Conservation (phyloP, 2,113 vertebrate species). For the Stegostoma tigrinum region DNA sequence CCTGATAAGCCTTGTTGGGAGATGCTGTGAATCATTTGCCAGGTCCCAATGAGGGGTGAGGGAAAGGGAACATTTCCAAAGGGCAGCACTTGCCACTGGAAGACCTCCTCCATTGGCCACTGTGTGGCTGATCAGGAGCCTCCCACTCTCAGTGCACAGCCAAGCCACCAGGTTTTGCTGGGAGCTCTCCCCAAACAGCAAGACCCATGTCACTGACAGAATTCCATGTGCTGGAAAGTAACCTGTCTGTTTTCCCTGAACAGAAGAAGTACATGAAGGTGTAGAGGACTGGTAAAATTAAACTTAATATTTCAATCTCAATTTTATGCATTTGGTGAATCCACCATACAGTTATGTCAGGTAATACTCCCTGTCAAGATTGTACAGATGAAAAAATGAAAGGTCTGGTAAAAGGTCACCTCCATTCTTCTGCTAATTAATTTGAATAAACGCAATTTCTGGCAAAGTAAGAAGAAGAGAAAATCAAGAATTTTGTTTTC, state of each 20-base stretch:
- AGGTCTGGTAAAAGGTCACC: not conserved
- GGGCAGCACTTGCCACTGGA: no score
- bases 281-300: not conserved
- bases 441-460: not conserved
- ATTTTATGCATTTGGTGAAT: not conserved
- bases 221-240: not conserved
- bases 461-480: not conserved
- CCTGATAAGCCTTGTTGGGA: no score
- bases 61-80: not conserved
- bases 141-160: not conserved
- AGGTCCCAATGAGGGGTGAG: not conserved
- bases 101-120: not conserved
- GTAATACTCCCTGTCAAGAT: not conserved
- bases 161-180: not conserved
- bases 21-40: no score
- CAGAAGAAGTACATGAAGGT: no score
- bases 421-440: not conserved
- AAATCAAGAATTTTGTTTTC: not conserved
- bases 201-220: not conserved
- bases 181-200: not conserved
- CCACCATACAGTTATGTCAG: not conserved
- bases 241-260: not conserved
- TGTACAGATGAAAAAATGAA: not conserved
- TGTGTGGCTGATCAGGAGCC: not conserved
- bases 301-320: not conserved